Percentiles rank a stretch among this genome's conserved stretches.
Conservation (phyloP, 1,140 invertebrate genomes). For the Heliothis virescens region DNA sequence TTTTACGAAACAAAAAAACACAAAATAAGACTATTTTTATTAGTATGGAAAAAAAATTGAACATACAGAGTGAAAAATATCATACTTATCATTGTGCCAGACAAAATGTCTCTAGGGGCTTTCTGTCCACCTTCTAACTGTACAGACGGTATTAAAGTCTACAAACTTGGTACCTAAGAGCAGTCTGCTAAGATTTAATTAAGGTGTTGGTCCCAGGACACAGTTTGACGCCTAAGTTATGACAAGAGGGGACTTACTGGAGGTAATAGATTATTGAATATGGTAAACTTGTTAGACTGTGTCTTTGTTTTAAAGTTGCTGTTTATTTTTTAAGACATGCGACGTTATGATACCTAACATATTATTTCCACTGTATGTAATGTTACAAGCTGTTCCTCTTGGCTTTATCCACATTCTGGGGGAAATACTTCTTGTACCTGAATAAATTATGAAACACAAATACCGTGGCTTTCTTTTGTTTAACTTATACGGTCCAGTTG, state of each 20-base stretch:
- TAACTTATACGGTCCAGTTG: too few species aligned
- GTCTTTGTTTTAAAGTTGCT: background rate
- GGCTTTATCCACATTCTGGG: too few species aligned
- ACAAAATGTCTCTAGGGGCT: slow-evolving; percentile 5
- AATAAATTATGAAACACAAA: too few species aligned
- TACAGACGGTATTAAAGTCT: slow-evolving; percentile 11
- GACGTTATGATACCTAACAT: too few species aligned
- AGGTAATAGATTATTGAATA: slow-evolving; percentile 6
- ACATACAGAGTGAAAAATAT: too few species aligned
- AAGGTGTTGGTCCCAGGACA: slow-evolving; percentile 19
- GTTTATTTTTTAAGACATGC: background rate
- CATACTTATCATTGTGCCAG: background rate
- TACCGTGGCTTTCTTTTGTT: too few species aligned
- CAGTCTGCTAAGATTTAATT: slow-evolving; percentile 31
- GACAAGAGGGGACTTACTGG: background rate
- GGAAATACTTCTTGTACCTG: too few species aligned
- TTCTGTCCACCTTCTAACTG: background rate
- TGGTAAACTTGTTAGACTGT: background rate
- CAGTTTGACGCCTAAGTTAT: background rate
- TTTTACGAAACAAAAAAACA: too few species aligned
- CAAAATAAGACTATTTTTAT: too few species aligned
- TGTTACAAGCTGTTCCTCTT: too few species aligned
- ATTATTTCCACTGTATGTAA: too few species aligned
- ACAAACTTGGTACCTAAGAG: slow-evolving; percentile 10
- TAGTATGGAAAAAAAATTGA: too few species aligned